Percentiles rank a stretch among this genome's conserved stretches.
These are phyloP conservation scores for Masnerella sp. DNA, from an alignment of 2,888 invertebrate species.

Conservation along the genomic window DNA sequence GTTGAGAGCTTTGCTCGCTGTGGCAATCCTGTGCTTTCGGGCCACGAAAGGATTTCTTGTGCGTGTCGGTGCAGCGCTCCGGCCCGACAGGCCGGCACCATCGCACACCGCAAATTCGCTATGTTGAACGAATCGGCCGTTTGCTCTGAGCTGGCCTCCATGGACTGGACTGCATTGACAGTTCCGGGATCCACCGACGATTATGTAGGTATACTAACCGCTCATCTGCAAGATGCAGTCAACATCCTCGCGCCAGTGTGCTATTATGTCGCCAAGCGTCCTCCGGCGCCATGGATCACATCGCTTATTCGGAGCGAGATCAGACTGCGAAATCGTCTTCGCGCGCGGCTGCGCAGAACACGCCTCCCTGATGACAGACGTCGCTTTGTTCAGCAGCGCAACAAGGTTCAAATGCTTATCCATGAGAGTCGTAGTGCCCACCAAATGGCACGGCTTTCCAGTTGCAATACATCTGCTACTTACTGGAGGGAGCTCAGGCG, in stretches of 20 bases:
- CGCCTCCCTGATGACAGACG: not conserved
- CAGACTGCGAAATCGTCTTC: not conserved
- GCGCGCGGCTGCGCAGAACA: not conserved
- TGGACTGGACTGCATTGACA: no score
- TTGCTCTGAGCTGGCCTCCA: no score
- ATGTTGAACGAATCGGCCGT: no score
- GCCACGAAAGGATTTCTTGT: no score
- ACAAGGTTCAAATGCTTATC: not conserved
- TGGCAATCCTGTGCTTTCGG: no score
- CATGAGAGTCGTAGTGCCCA: not conserved
- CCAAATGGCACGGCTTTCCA: not conserved
- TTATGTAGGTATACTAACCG: not conserved
- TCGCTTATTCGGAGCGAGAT: not conserved
- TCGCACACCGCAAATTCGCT: no score
- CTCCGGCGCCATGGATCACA: not conserved
- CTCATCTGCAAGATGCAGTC: not conserved
- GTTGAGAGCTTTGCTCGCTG: no score
- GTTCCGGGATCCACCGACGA: no score
- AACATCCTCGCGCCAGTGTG: not conserved
- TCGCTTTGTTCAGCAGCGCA: not conserved
- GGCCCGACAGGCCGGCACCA: no score
- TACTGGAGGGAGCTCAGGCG: not conserved
- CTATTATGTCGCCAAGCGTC: not conserved
- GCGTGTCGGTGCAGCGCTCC: no score
- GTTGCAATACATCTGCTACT: not conserved